phyloP scores from a whole-genome alignment of 2,797 vertebrate genomes.

The Martes flavigula region DNA sequence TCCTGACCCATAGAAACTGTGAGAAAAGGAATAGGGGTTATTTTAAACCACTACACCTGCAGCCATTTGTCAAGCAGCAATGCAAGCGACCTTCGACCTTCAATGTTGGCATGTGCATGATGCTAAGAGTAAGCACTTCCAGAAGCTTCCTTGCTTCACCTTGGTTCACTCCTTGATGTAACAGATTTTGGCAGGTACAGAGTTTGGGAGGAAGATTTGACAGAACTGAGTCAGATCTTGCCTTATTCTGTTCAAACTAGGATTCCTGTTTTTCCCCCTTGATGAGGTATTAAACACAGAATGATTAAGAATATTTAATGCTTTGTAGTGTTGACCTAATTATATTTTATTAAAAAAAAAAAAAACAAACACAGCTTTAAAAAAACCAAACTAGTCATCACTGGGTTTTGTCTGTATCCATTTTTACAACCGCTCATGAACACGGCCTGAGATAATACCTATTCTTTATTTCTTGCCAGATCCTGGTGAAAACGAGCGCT shows the following conservation, averaged over 20 bases:
- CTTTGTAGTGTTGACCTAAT: background rate
- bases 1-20: rapidly evolving
- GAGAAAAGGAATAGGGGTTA: rapidly evolving
- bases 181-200: background rate
- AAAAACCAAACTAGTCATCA: background rate
- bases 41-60: background rate
- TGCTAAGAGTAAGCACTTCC: rapidly evolving
- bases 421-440: background rate
- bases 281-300: background rate
- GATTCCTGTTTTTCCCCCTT: background rate
- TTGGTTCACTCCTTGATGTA: background rate
- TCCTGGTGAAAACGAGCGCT: background rate
- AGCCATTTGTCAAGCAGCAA: background rate
- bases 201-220: background rate
- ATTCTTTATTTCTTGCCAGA: background rate
- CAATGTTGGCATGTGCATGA: background rate
- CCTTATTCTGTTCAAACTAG: background rate
- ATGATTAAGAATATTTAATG: background rate
- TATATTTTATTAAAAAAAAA: background rate
- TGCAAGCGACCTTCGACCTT: background rate
- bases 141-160: too few relatives aligned
- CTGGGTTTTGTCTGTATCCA: background rate
- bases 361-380: too few relatives aligned
- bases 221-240: background rate
- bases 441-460: background rate